Base-by-base conservation (phyloP, 2,797 vertebrate species). In the Malurus splendens region DNA sequence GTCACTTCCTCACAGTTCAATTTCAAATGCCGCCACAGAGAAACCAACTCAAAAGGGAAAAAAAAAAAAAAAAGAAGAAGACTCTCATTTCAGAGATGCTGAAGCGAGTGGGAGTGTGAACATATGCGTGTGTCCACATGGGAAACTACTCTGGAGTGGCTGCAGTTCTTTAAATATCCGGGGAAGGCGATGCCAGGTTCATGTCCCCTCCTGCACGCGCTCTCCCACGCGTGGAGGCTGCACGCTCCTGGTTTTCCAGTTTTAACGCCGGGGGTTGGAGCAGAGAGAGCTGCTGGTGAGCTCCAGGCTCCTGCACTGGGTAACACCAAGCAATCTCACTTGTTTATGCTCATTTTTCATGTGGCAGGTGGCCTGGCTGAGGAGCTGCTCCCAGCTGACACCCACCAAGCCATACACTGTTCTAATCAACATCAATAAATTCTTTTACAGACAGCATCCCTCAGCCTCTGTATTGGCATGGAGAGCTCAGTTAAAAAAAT, bases 91-190 rank as follows among this genome's bases (percentile, higher is more conserved):
- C 84, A 86, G 87, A 86, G 59, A 52, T 14, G 7, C 70, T 76
- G 33, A 81, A 92, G 81, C 14, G 81, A 81, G 92, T 94, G 70
- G 91, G 92, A 95, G 93, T 94, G 89, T 56, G 91, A 95, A 94
- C 93, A 93, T 94, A 90, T 91, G 89, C 64, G 73, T 81, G 71
- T 76, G 80, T 89, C 82, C 90, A 86, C 93, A 76, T 78, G 89
- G 87, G 90, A 71, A 94, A 83, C 76, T 83, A 93, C 92, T 87
- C 84, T 78, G 62, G 92, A 91, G 71, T 62, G 45, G 48, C 76
- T 91, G 79, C 41, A 52, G 73, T 39, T 89, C 79, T 91, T 93
- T 92, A 93, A 93, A 95, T 90, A 90, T 52, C 20, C 60, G 27
- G 52, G 3, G 85, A 86, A 78, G 8, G 33, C 0, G 2, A 76